Evolutionary conservation across 2,797 vertebrate genomes (phyloP), one percentile per base, ranked within the genome.

Genomic region (Sphenodon punctatus): DNA sequence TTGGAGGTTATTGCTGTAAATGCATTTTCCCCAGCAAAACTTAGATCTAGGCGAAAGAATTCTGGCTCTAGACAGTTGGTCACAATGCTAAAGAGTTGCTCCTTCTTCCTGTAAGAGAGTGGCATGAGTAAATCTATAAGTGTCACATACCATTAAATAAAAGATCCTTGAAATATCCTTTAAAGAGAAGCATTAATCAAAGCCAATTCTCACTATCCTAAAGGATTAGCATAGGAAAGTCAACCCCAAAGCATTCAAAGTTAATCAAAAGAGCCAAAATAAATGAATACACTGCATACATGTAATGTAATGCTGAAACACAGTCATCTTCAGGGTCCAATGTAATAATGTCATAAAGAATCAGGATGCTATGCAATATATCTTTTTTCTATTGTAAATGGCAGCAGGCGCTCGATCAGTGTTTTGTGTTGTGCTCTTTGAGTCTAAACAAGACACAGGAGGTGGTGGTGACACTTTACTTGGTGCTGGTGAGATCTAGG

Each of bases 241-340:
- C 38, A 87, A 86, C 92, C 91, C 25, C 78, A 75, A 67, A 6
- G 30, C 81, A 81, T 79, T 81, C 86, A 79, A 76, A 89, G 70
- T 51, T 81, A n/a, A 66, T 79, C 65, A 88, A 68, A 59, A 83
- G 72, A 79, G 20, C 49, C 86, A 81, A 15, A 30, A 51, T n/a
- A n/a, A n/a, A n/a, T n/a, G n/a, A n/a, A n/a, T n/a, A n/a, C n/a
- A n/a, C n/a, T n/a, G n/a, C n/a, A n/a, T n/a, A n/a, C n/a, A n/a
- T n/a, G n/a, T n/a, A n/a, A n/a, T n/a, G n/a, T n/a, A n/a, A n/a
- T n/a, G n/a, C n/a, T n/a, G n/a, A n/a, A n/a, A n/a, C n/a, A n/a
- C n/a, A n/a, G n/a, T n/a, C n/a, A n/a, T n/a, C n/a, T n/a, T n/a
- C n/a, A n/a, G n/a, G n/a, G n/a, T n/a, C n/a, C n/a, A n/a, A n/a